Percentiles rank a stretch among this genome's conserved stretches.
These are phyloP conservation scores for Vanessa atalanta DNA, from an alignment of 1,140 invertebrate species.

Conservation along the genomic window DNA sequence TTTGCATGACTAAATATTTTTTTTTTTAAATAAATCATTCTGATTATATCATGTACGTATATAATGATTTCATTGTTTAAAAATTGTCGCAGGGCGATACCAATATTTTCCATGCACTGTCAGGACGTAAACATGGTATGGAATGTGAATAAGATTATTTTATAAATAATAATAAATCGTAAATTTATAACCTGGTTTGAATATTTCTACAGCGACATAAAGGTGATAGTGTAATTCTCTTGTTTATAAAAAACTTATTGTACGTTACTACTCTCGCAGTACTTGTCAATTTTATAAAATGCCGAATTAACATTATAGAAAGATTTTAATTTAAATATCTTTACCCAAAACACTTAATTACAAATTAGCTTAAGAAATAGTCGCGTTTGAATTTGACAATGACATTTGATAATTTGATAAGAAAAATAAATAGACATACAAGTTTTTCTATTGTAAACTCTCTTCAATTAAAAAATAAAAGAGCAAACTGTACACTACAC, in stretches of 20 bases:
- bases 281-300: slow-evolving; percentile 51
- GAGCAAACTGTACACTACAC: too few species aligned
- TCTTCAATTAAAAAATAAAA: too few species aligned
- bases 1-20: too few species aligned
- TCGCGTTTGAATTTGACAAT: neutral
- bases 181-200: slow-evolving; percentile 46
- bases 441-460: too few species aligned
- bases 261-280: slow-evolving; percentile 37
- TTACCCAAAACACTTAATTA: slow-evolving; percentile 7
- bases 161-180: neutral
- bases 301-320: slow-evolving; percentile 52
- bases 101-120: too few species aligned
- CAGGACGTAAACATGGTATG: too few species aligned
- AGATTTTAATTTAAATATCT: slow-evolving; percentile 9
- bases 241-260: slow-evolving; percentile 43
- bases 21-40: too few species aligned
- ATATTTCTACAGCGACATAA: slow-evolving; percentile 29
- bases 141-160: neutral
- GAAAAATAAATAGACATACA: too few species aligned
- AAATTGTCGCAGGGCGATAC: too few species aligned
- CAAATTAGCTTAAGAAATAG: neutral
- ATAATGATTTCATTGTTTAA: too few species aligned
- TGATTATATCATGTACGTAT: too few species aligned
- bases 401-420: neutral
- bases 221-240: slow-evolving; percentile 17